A percentile compares a stretch with the other conserved stretches of the same genome.
phyloP scores from a whole-genome alignment of 1,140 invertebrate species.

The Drosophila burlai region DNA sequence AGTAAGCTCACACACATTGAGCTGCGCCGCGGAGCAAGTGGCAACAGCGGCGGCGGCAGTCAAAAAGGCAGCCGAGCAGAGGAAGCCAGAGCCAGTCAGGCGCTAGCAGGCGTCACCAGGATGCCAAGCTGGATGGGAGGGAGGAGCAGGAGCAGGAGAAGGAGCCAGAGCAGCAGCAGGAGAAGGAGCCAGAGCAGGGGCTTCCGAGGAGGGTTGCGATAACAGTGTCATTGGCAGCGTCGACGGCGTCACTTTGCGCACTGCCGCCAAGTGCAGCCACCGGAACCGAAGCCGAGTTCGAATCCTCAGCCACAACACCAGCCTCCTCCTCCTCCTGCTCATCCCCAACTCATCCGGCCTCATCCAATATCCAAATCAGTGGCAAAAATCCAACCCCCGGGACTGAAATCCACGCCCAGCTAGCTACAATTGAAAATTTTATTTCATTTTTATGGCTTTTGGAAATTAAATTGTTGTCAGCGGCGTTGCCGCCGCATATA shows the following conservation, averaged over 20 bases:
- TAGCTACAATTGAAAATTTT: constrained; percentile 75
- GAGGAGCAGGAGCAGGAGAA: background rate
- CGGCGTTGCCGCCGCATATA: constrained; percentile 37
- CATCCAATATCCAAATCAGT: constrained; percentile 41
- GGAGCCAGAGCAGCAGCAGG: background rate
- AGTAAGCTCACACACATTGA: constrained; percentile 3
- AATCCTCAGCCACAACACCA: background rate
- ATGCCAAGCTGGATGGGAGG: constrained; percentile 30
- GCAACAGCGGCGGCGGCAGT: constrained; percentile 4
- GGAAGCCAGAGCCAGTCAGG: constrained; percentile 52
- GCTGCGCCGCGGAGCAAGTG: constrained; percentile 4
- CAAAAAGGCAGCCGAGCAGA: constrained; percentile 72
- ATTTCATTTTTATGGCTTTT: constrained; percentile 80
- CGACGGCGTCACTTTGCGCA: constrained; percentile 61
- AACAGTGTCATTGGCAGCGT: constrained; percentile 74
- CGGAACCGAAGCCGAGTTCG: constrained; percentile 29
- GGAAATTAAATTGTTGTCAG: constrained; percentile 78
- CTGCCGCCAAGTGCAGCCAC: constrained; percentile 60
- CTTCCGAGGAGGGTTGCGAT: constrained; percentile 30
- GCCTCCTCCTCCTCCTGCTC: background rate
- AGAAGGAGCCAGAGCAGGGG: background rate
- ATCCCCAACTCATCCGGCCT: background rate
- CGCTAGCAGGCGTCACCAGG: constrained; percentile 79
- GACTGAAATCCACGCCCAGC: constrained; percentile 42
- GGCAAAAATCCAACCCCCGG: constrained; percentile 2